phyloP scores from a whole-genome alignment of 2,113 vertebrate genomes.

The Oxygymnocypris stewartii region DNA sequence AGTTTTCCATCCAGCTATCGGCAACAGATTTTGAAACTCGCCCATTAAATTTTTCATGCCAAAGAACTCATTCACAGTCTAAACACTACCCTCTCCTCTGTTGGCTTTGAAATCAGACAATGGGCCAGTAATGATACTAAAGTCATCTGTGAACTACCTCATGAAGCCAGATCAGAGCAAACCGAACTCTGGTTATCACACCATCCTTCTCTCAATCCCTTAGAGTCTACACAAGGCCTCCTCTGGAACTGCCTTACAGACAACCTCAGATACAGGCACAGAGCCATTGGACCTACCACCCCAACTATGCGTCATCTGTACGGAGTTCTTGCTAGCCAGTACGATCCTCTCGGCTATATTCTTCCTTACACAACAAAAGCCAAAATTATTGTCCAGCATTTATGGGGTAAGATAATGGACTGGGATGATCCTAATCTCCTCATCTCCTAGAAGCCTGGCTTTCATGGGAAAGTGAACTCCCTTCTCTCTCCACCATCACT shows the following conservation, averaged over 20 bases:
- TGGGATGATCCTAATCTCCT: not conserved
- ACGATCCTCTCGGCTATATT: not conserved
- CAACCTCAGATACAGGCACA: not conserved
- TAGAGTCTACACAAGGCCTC: too few species aligned
- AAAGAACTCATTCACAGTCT: too few species aligned
- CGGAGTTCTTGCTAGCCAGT: slow-evolving; percentile 4
- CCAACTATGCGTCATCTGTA: not conserved
- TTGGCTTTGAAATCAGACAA: too few species aligned
- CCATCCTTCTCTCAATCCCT: too few species aligned
- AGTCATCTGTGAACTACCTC: too few species aligned
- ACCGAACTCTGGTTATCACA: too few species aligned
- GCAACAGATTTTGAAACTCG: too few species aligned
- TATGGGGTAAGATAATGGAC: not conserved
- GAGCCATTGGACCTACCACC: not conserved
- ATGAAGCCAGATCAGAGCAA: too few species aligned
- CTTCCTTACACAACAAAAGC: not conserved
- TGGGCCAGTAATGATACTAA: too few species aligned
- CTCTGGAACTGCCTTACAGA: not conserved
- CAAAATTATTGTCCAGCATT: not conserved
- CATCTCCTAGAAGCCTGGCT: not conserved
- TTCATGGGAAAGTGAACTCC: not conserved
- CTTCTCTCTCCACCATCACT: not conserved
- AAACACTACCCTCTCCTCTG: too few species aligned
- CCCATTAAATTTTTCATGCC: too few species aligned
- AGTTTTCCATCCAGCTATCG: too few species aligned